These are phyloP conservation scores for Eilema griseolum DNA, from an alignment of 2,888 invertebrate genomes.

Conservation along the genomic window DNA sequence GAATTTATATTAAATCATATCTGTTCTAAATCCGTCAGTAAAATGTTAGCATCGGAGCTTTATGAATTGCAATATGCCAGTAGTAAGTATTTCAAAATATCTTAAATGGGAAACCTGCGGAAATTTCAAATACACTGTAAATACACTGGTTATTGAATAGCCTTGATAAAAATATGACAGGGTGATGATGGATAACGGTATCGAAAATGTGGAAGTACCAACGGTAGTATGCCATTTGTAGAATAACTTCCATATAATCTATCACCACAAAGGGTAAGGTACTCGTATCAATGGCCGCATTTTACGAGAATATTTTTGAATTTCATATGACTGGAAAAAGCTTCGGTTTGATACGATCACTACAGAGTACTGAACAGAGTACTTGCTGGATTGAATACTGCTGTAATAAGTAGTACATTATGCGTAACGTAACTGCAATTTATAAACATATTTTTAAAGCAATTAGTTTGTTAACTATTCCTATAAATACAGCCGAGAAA, in stretches of 20 bases:
- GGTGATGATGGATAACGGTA: constrained; percentile 28
- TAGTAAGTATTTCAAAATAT: constrained; percentile 51
- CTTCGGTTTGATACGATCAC: too few relatives aligned
- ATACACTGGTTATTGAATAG: constrained; percentile 35
- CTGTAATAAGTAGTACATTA: too few relatives aligned
- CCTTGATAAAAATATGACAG: constrained; percentile 33
- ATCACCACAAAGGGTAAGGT: constrained; percentile 13
- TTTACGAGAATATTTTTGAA: background rate
- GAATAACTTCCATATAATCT: constrained; percentile 16
- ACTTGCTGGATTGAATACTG: too few relatives aligned
- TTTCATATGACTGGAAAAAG: background rate
- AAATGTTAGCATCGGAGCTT: background rate
- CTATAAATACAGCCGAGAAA: too few relatives aligned
- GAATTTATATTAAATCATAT: background rate
- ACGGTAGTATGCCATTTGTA: constrained; percentile 11
- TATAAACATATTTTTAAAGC: too few relatives aligned
- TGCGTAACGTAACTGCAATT: too few relatives aligned
- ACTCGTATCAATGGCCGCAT: constrained; percentile 7
- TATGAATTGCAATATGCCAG: constrained; percentile 9
- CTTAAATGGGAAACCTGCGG: constrained; percentile 67
- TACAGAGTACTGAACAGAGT: too few relatives aligned
- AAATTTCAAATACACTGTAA: constrained; percentile 63
- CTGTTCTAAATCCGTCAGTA: background rate
- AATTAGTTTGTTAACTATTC: too few relatives aligned
- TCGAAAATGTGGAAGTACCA: constrained; percentile 9